Evolutionary conservation across 92 coral and sea anemone species (phyloP), one percentile per base, ranked within the genome.

Genomic region (Phymanthus crucifer): DNA sequence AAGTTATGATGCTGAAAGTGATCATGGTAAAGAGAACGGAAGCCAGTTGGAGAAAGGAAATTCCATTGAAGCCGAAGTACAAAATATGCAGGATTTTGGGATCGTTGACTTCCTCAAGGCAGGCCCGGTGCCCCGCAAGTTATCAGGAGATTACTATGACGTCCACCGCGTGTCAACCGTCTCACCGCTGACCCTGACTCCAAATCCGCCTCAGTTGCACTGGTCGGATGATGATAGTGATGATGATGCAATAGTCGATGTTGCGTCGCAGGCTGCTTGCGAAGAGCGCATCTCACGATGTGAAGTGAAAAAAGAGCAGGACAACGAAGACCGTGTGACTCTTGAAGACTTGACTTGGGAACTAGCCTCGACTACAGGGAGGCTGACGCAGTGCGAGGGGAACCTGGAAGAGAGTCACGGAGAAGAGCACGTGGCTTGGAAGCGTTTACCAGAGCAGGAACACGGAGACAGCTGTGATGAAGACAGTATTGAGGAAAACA

Each of bases 291-390:
- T 61, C 40, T 74, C 69, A 6, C 64, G 66, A 9, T 91, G 79
- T 40, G 85, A 88, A 37, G 81, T 52, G 45, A 89, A 83, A 40
- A 84, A 85, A 24, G 93, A 92, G 68, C 99, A 95, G 69, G 97
- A 95, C 40, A 89, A 71, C 36, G 95, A 87, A 72, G 99, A 95
- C 78, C 88, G 86, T 5, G 97, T 92, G 31, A 93, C 99, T 70
- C 82, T 95, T 74, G 87, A 91, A 32, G 89, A 95, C 87, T 80
- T 95, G 78, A 87, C 89, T 46, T 95, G 99, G 97, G 99, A 95
- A 81, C 89, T 95, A 58, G 97, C 94, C 64, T 92, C 97, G 50
- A 90, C 99, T 36, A 87, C 97, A 56, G 99, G 95, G 16, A 76
- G 91, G n/a, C 72, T 90, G 83, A 86, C 98, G 32, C 92, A 84